Evolutionary conservation across 2,797 vertebrate species (phyloP).

Genomic region (Darevskia nairensis): DNA sequence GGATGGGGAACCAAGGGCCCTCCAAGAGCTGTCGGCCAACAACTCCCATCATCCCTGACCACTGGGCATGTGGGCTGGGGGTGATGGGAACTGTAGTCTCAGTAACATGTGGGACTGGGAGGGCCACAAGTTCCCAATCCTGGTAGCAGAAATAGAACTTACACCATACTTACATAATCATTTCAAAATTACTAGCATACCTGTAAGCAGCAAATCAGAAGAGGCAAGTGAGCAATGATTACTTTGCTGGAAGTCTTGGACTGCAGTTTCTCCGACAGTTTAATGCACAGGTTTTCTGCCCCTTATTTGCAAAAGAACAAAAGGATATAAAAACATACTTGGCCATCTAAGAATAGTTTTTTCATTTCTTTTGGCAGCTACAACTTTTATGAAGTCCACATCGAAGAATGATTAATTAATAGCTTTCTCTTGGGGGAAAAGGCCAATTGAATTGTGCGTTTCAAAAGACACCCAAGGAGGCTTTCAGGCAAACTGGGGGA

Average conservation of each 20-base stretch:
- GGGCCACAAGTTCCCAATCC: no score
- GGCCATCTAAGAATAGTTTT: background rate
- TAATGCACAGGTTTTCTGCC: slow-evolving; percentile 96
- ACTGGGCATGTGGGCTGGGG: no score
- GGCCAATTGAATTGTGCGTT: background rate
- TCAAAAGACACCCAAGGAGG: background rate
- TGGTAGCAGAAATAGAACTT: background rate
- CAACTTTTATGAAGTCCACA: background rate
- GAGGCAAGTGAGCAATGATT: slow-evolving; percentile 96
- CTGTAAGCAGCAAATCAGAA: slow-evolving; percentile 97
- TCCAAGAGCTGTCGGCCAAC: no score
- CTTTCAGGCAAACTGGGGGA: no score
- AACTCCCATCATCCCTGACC: no score
- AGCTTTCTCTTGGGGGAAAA: background rate
- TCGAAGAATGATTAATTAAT: background rate
- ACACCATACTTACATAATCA: background rate
- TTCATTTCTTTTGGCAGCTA: background rate
- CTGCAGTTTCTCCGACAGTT: slow-evolving; percentile 96
- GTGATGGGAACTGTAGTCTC: no score
- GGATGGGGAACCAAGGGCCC: background rate
- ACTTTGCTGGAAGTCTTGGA: slow-evolving; percentile 98
- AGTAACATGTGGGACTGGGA: no score
- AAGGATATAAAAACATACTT: background rate
- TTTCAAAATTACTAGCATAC: slow-evolving; percentile 72
- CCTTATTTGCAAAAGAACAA: slow-evolving; percentile 76